Conservation (phyloP, 2,888 invertebrate genomes). For the Busseola fusca region DNA sequence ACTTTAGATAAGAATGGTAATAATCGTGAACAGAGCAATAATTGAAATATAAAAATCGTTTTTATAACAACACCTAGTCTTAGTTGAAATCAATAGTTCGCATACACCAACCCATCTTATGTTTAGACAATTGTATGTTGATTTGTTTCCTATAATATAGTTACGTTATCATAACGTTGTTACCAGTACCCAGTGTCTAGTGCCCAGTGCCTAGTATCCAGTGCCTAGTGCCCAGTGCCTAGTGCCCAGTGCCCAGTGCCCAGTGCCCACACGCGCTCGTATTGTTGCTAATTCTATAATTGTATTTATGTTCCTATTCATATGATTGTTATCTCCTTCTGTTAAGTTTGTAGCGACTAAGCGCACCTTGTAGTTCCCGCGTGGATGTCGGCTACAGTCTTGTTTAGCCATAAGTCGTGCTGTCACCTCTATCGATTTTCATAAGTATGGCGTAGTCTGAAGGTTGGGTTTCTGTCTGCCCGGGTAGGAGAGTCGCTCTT, state of each 20-base stretch:
- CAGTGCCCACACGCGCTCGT: background rate
- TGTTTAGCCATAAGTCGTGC: background rate
- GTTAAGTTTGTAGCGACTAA: constrained; percentile 42
- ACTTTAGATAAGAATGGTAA: background rate
- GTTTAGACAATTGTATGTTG: constrained; percentile 4
- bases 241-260: background rate
- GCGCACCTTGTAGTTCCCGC: constrained; percentile 2
- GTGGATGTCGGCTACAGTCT: background rate
- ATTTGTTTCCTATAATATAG: background rate
- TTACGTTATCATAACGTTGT: background rate
- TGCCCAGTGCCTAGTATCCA: background rate
- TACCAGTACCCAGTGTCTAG: background rate
- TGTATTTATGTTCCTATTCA: constrained; percentile 27
- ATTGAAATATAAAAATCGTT: background rate
- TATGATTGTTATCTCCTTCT: constrained; percentile 25
- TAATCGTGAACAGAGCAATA: constrained; percentile 15
- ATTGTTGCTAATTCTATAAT: constrained; percentile 20
- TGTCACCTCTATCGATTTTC: background rate
- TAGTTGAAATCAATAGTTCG: background rate
- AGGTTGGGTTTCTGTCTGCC: background rate
- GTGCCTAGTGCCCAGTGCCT: background rate
- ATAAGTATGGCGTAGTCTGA: background rate
- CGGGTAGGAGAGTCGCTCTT: background rate
- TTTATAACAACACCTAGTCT: background rate
- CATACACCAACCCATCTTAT: background rate